Evolutionary conservation across 2,888 invertebrate genomes (phyloP), one percentile per base, ranked within the genome.

Genomic region (Eurytoma californica): DNA sequence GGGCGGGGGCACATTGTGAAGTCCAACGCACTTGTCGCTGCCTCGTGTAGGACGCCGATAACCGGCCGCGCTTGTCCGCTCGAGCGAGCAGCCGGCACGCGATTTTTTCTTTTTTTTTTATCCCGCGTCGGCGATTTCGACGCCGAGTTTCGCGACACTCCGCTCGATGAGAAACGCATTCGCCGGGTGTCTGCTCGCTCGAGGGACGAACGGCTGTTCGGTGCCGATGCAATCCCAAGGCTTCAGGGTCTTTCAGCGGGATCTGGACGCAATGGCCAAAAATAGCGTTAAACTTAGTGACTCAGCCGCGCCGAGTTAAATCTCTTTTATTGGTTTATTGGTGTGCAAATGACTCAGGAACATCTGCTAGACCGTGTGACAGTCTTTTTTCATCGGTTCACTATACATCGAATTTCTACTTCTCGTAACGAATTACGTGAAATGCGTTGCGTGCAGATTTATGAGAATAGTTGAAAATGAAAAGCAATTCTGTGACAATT

Each of bases 31-130:
- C 28, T 24, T 3, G n/a, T 47, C 39, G 47, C n/a, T 47, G 63
- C 13, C 53, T 30, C 60, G 47, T 55, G 55, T 66, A 58, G 66
- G 74, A 55, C 13, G 66, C 74, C 49, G 53, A 67, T 67, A 74
- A 67, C 67, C 67, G 67, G 67, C 66, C 30, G 0, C 16, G 30
- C 24, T 39, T 67, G 49, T 3, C 49, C 61, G 53, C 61, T 75
- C 20, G 18, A 75, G 24, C 39, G 53, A 61, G 12, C 58, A 68
- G 51, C 47, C 49, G 61, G 39, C 74, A 67, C 18, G 57, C 47
- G 16, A 20, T 28, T 13, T 16, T 16, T 58, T 28, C 9, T 49
- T 49, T 9, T 60, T 60, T 18, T 39, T 39, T 7, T 9, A 39
- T 9, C 7, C 39, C 9, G 1, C 39, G 39, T 9, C 39, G 39